A percentile compares a stretch with the other conserved stretches of the same genome.
phyloP scores from a whole-genome alignment of 2,797 vertebrate genomes.

The Phataginus tricuspis region DNA sequence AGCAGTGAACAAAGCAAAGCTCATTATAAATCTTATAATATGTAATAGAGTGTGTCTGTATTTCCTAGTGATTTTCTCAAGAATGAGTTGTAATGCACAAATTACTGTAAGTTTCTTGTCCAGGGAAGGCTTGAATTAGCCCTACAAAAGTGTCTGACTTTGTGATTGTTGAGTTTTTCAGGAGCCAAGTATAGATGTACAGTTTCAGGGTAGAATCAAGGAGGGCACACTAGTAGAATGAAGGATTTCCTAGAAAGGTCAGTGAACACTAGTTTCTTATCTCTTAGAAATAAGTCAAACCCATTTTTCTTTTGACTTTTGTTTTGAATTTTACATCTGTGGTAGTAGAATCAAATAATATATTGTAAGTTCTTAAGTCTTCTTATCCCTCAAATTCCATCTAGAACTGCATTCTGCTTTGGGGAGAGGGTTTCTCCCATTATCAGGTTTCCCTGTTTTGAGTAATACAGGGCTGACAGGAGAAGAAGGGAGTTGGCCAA shows the following conservation, averaged over 20 bases:
- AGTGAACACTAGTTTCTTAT: not conserved
- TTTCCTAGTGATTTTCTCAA: not conserved
- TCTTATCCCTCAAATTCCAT: not conserved
- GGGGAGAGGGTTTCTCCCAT: not conserved
- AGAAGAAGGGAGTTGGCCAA: not conserved
- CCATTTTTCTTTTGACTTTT: conserved; percentile 15
- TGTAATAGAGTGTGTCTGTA: not conserved
- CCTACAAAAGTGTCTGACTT: not conserved
- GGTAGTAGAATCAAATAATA: not conserved
- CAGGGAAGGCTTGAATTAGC: not conserved
- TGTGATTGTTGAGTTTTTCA: not conserved
- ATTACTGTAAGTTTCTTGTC: not conserved
- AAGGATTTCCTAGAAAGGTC: not conserved
- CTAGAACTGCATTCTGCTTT: not conserved
- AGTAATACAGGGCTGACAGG: not conserved
- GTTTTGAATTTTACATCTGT: conserved; percentile 17
- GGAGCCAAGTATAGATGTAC: not conserved
- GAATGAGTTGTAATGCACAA: not conserved
- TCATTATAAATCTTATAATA: not conserved
- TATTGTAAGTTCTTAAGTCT: not conserved
- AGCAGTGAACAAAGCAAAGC: not conserved
- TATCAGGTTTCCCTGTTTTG: not conserved
- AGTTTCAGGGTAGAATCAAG: not conserved
- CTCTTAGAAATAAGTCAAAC: not conserved
- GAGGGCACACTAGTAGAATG: not conserved